A percentile compares a stretch with the other conserved stretches of the same genome.
Conservation (phyloP, 2,113 vertebrate genomes). For the Carassius auratus region DNA sequence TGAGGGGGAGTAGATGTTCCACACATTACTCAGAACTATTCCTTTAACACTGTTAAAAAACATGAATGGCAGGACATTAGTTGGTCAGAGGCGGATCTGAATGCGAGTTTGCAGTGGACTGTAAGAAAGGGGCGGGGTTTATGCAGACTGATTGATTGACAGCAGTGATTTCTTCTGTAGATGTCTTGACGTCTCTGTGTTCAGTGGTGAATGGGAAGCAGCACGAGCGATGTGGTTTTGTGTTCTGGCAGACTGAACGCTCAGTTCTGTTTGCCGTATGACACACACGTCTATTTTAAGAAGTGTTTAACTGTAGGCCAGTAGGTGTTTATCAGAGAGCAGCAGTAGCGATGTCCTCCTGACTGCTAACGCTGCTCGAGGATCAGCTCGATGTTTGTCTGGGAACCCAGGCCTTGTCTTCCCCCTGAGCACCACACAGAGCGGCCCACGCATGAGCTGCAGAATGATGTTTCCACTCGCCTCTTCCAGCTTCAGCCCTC, state of each 20-base stretch:
- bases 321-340: neutral
- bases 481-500: neutral
- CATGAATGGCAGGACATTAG: too few species aligned
- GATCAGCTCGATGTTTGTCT: conserved; percentile 64
- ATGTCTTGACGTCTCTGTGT: neutral
- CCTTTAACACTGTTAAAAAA: too few species aligned
- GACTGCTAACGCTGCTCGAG: conserved; percentile 49
- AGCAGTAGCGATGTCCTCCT: conserved; percentile 22
- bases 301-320: neutral
- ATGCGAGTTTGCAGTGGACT: too few species aligned
- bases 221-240: too few species aligned
- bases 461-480: conserved; percentile 61
- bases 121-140: neutral
- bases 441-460: conserved; percentile 67
- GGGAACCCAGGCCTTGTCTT: conserved; percentile 65
- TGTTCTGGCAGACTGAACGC: too few species aligned
- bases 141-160: neutral
- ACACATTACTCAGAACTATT: too few species aligned
- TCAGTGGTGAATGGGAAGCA: neutral
- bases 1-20: too few species aligned
- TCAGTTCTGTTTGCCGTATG: too few species aligned
- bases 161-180: neutral
- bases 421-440: conserved; percentile 65
- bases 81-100: too few species aligned
- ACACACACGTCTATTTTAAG: neutral